Conservation (phyloP, 2,113 vertebrate genomes). For the Ciconia maguari region DNA sequence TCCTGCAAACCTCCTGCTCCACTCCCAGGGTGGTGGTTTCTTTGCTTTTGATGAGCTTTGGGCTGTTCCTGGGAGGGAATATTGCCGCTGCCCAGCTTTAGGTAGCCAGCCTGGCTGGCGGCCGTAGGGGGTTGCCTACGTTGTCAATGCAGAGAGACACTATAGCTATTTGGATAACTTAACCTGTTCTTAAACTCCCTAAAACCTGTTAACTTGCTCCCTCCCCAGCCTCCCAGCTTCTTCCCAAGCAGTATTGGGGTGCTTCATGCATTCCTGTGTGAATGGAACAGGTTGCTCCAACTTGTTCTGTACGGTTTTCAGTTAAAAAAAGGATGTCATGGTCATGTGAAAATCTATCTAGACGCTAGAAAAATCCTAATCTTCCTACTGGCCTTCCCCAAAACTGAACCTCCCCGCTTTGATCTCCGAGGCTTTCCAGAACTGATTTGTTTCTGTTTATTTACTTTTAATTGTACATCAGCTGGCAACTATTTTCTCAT, state of each 20-base stretch:
- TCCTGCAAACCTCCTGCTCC: background rate
- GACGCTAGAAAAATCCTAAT: background rate
- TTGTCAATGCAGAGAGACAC: background rate
- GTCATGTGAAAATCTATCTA: background rate
- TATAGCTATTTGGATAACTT: background rate
- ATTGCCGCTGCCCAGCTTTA: background rate
- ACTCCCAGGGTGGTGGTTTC: background rate
- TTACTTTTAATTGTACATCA: background rate
- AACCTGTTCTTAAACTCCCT: background rate
- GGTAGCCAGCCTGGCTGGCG: background rate
- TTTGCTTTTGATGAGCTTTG: background rate
- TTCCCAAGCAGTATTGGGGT: background rate
- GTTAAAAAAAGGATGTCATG: background rate
- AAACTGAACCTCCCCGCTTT: background rate
- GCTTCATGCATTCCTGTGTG: background rate
- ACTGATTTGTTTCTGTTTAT: background rate
- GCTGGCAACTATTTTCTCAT: background rate
- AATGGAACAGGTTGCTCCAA: background rate
- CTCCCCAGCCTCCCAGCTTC: background rate
- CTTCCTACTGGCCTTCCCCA: background rate
- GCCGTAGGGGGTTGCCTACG: rapidly evolving
- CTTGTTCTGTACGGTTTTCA: background rate
- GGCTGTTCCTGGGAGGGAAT: background rate
- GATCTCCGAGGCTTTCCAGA: background rate
- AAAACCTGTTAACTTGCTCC: background rate